A percentile compares a stretch with the other conserved stretches of the same genome.
Evolutionary conservation across 2,113 vertebrate species (phyloP).

Genomic region (Callipepla californica): DNA sequence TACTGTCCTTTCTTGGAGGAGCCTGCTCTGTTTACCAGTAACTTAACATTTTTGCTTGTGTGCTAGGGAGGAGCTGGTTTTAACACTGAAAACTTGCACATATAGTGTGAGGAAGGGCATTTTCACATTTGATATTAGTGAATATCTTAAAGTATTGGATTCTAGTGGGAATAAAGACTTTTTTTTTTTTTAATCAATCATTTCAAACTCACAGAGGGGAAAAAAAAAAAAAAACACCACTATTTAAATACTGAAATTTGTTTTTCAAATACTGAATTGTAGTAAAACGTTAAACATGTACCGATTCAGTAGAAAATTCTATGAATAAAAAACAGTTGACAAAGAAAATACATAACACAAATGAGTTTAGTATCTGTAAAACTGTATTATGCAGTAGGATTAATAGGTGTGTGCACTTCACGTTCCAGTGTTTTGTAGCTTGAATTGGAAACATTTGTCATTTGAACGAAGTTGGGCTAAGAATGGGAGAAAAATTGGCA

Average conservation of each 20-base stretch:
- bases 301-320: background rate
- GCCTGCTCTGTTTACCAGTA: background rate
- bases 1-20: background rate
- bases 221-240: background rate
- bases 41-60: background rate
- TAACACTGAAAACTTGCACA: background rate
- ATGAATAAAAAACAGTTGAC: background rate
- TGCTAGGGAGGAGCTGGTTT: background rate
- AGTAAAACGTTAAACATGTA: background rate
- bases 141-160: background rate
- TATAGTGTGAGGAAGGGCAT: background rate
- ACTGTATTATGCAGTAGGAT: background rate
- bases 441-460: background rate
- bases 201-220: background rate
- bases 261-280: background rate
- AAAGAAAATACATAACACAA: background rate
- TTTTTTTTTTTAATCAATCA: background rate
- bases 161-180: background rate
- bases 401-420: background rate
- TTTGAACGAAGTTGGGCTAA: background rate
- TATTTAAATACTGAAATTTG: background rate
- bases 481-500: background rate
- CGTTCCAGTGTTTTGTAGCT: background rate
- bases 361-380: background rate
- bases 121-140: background rate